These are phyloP conservation scores for Calonectris borealis DNA, from an alignment of 2,113 vertebrate genomes.

Conservation along the genomic window DNA sequence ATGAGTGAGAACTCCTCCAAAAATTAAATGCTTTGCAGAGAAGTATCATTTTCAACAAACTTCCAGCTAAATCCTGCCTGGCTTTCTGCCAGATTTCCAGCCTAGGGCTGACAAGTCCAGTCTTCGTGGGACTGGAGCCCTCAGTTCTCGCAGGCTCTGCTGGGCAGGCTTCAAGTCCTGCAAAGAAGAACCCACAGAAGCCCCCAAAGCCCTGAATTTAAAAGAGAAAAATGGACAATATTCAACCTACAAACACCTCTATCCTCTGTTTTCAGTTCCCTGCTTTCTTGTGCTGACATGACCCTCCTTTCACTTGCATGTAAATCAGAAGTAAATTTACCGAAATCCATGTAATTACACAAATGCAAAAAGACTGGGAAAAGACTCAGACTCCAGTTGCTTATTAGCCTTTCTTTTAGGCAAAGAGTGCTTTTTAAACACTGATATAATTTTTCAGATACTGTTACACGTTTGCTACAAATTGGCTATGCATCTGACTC, in stretches of 20 bases:
- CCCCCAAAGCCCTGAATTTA: background rate
- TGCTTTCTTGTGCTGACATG: background rate
- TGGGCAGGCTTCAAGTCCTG: background rate
- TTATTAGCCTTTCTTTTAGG: background rate
- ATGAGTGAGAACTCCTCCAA: background rate
- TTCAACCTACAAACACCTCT: background rate
- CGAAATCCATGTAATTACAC: background rate
- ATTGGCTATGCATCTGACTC: background rate
- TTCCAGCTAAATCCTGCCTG: background rate
- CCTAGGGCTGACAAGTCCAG: background rate
- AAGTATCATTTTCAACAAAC: background rate
- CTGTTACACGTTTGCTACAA: background rate
- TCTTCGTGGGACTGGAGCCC: background rate
- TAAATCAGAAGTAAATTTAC: background rate
- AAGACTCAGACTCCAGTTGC: background rate
- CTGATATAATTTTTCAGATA: background rate
- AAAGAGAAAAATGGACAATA: background rate
- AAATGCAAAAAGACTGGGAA: background rate
- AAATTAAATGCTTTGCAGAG: background rate
- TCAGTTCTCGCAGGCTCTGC: background rate
- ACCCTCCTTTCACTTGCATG: background rate
- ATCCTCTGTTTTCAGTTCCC: background rate
- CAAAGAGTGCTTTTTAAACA: background rate
- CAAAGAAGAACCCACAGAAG: background rate
- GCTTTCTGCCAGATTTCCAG: background rate